Evolutionary conservation across 92 coral and sea anemone genomes (phyloP).

Genomic region (Porites lobata): DNA sequence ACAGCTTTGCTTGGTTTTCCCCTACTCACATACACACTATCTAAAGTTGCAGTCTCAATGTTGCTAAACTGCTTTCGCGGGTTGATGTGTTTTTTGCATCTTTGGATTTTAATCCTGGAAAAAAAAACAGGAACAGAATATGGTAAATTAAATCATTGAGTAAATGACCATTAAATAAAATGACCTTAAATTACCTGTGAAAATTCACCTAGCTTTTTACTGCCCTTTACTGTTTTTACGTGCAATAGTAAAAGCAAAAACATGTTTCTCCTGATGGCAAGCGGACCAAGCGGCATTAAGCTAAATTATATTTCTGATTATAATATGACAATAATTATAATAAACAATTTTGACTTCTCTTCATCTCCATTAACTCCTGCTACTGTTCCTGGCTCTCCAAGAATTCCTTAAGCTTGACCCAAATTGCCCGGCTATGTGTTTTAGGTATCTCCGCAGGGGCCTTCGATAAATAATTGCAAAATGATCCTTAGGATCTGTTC

Average conservation of each 20-base stretch:
- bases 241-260: neutral
- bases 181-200: too few relatives aligned
- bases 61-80: too few relatives aligned
- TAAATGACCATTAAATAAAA: too few relatives aligned
- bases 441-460: conserved; percentile 13
- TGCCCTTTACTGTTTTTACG: too few relatives aligned
- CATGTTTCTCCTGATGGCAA: conserved; percentile 17
- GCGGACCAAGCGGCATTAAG: conserved; percentile 24
- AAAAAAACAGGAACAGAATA: too few relatives aligned
- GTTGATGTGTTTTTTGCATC: too few relatives aligned
- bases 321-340: conserved; percentile 11
- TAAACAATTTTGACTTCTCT: conserved; percentile 7
- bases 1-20: too few relatives aligned
- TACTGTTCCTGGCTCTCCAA: conserved; percentile 23
- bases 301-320: conserved; percentile 29
- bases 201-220: too few relatives aligned
- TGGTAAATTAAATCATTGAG: too few relatives aligned
- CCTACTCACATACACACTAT: too few relatives aligned
- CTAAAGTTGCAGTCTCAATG: too few relatives aligned
- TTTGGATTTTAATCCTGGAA: too few relatives aligned
- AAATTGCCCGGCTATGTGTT: conserved; percentile 5
- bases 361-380: conserved; percentile 34
- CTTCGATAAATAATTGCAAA: conserved; percentile 10
- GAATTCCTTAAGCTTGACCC: neutral
- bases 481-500: conserved; percentile 23